These are phyloP conservation scores for Trypoxylus dichotomus DNA, from an alignment of 1,140 invertebrate species.

Conservation along the genomic window DNA sequence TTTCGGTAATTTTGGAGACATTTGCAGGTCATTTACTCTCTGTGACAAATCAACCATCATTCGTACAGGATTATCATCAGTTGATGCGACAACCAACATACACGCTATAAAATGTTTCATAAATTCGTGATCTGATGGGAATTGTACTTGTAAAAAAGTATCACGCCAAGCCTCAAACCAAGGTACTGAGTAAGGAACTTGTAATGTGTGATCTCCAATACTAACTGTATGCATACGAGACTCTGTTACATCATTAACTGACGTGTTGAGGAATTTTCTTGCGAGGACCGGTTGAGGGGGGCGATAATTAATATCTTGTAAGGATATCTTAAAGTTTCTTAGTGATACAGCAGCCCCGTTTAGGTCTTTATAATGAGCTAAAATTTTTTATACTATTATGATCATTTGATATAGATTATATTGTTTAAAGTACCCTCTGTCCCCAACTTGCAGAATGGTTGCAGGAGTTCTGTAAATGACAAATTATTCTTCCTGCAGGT, in stretches of 20 bases:
- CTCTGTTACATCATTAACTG: slow-evolving; percentile 73
- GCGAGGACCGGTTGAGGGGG: slow-evolving; percentile 82
- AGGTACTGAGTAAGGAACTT: slow-evolving; percentile 76
- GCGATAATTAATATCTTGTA: slow-evolving; percentile 78
- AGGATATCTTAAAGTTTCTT: slow-evolving; percentile 78
- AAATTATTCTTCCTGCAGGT: slow-evolving; percentile 90
- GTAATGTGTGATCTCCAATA: slow-evolving; percentile 59
- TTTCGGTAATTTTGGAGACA: slow-evolving; percentile 78
- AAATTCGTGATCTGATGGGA: slow-evolving; percentile 93
- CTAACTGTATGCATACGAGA: slow-evolving; percentile 62
- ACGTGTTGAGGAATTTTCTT: slow-evolving; percentile 84
- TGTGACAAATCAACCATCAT: slow-evolving; percentile 75
- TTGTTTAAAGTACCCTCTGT: slow-evolving; percentile 68
- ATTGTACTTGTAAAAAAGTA: slow-evolving; percentile 85
- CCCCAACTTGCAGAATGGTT: slow-evolving; percentile 82
- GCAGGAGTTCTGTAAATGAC: slow-evolving; percentile 84
- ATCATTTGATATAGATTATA: slow-evolving; percentile 11
- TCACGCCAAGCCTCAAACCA: slow-evolving; percentile 97
- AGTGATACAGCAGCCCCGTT: slow-evolving; percentile 71
- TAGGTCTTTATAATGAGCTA: slow-evolving; percentile 83
- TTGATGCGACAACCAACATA: slow-evolving; percentile 81
- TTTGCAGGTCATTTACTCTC: slow-evolving; percentile 77
- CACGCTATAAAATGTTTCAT: slow-evolving; percentile 92
- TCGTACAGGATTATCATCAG: slow-evolving; percentile 78
- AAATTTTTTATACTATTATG: background rate